Evolutionary conservation across 2,797 vertebrate genomes (phyloP), one percentile per base, ranked within the genome.

Genomic region (Amphiprion clarkii): DNA sequence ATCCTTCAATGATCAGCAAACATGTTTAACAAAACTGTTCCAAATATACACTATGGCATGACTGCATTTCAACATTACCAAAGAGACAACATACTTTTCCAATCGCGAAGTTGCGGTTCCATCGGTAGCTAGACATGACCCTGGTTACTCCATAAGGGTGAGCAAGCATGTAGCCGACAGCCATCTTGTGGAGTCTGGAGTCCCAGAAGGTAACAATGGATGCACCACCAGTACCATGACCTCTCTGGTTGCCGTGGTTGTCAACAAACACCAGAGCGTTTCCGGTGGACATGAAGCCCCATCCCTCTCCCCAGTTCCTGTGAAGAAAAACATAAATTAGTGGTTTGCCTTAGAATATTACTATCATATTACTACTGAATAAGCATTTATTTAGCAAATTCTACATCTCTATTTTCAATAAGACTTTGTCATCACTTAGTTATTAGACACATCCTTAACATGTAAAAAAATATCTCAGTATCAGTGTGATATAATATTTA

Each of bases 281-380:
- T 53, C 95, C 93, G 0, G 93, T 83, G n/a, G 96, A 78, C 96
- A 98, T 86, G 54, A 99, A 96, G 40, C 94, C 95, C 97, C 97
- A 99, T 13, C 95, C 97, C 91, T 99, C 98, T 87, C 97, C 98
- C 97, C 97, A 99, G 89, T 88, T 96, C 87, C 98, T 99, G 82
- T 9, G 62, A 0, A 57, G 27, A 81, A 59, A 1, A 66, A 55
- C 0, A 25, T 6, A 52, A 44, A 44, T 36, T 3, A 39, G 36
- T 9, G 16, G 4, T 14, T 14, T 44, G 42, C 42, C 9, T 44
- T 12, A 39, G 9, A 17, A 44, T 44, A 5, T 6, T 14, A 44
- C 16, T 44, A 44, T 44, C 9, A 16, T 44, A 5, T 6, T 5
- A 17, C 16, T 16, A 44, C 17, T 14, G 5, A 10, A 9, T 10